phyloP scores from a whole-genome alignment of 1,140 invertebrate genomes.

The Thaumetopoea pityocampa region DNA sequence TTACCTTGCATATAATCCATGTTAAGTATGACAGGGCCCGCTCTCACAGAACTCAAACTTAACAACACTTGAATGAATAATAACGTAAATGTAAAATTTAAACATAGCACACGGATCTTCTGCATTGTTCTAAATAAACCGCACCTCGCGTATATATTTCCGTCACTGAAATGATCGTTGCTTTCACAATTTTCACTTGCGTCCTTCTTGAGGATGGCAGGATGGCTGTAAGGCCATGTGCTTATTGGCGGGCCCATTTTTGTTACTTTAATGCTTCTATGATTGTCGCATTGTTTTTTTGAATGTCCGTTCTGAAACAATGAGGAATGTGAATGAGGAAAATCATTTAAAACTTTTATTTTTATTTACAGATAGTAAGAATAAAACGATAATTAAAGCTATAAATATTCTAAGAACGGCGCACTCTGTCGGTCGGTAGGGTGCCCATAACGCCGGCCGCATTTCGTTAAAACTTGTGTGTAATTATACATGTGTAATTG shows the following conservation, averaged over 20 bases:
- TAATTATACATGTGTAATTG: too few species aligned
- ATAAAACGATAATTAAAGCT: too few species aligned
- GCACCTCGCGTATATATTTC: constrained; percentile 28
- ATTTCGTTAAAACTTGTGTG: too few species aligned
- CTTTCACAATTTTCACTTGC: constrained; percentile 21
- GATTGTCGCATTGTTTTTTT: constrained; percentile 25
- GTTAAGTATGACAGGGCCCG: constrained; percentile 54
- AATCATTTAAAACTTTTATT: too few species aligned
- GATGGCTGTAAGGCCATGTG: constrained; percentile 42
- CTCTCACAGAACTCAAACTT: constrained; percentile 38
- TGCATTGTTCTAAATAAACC: constrained; percentile 27
- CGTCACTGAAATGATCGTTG: neutral
- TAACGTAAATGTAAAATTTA: constrained; percentile 42
- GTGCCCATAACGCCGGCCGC: too few species aligned
- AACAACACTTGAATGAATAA: constrained; percentile 44
- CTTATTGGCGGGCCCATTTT: constrained; percentile 49
- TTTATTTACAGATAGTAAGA: too few species aligned
- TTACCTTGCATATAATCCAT: constrained; percentile 64
- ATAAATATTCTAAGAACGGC: too few species aligned
- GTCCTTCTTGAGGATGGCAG: constrained; percentile 8
- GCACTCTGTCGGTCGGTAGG: too few species aligned
- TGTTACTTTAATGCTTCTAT: constrained; percentile 9
- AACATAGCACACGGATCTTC: constrained; percentile 34
- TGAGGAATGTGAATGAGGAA: too few species aligned
- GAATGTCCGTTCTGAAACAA: too few species aligned